Conservation (phyloP, 1,140 invertebrate genomes). For the Nixonia krombeini region DNA sequence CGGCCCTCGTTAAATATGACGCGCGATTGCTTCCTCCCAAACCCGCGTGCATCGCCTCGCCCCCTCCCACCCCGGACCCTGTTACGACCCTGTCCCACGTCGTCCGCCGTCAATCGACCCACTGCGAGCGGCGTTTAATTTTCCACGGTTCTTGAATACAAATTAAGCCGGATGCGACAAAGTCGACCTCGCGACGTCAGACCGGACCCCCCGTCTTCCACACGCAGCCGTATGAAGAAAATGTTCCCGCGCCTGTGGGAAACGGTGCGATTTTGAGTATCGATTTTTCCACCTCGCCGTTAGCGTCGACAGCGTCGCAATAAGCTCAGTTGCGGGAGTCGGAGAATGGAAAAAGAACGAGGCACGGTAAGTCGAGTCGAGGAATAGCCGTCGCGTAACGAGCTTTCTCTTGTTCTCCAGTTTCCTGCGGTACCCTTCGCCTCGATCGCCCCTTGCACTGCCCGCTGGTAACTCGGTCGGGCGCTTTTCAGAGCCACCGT, state of each 20-base stretch:
- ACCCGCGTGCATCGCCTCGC: constrained; percentile 18
- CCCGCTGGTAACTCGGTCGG: constrained; percentile 42
- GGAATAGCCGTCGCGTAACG: constrained; percentile 34
- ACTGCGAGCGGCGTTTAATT: constrained; percentile 10
- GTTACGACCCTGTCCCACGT: neutral
- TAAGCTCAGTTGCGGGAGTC: constrained; percentile 13
- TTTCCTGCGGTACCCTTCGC: constrained; percentile 35
- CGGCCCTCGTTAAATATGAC: constrained; percentile 69
- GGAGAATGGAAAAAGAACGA: constrained; percentile 18
- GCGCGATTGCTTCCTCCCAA: constrained; percentile 65
- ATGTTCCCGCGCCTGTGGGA: too few relatives aligned
- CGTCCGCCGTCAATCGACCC: constrained; percentile 25
- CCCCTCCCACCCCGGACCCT: constrained; percentile 6
- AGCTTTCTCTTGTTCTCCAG: constrained; percentile 43
- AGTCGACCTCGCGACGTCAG: too few relatives aligned
- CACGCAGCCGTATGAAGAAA: too few relatives aligned
- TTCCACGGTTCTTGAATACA: too few relatives aligned
- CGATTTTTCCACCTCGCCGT: constrained; percentile 20
- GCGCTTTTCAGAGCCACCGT: constrained; percentile 45
- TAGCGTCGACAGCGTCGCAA: constrained; percentile 22
- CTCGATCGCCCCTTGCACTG: constrained; percentile 38
- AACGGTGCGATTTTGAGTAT: neutral
- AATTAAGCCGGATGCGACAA: too few relatives aligned
- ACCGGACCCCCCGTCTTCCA: too few relatives aligned
- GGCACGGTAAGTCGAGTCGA: constrained; percentile 29